Evolutionary conservation across 2,113 vertebrate genomes (phyloP).

Genomic region (Clarias macrocephalus): DNA sequence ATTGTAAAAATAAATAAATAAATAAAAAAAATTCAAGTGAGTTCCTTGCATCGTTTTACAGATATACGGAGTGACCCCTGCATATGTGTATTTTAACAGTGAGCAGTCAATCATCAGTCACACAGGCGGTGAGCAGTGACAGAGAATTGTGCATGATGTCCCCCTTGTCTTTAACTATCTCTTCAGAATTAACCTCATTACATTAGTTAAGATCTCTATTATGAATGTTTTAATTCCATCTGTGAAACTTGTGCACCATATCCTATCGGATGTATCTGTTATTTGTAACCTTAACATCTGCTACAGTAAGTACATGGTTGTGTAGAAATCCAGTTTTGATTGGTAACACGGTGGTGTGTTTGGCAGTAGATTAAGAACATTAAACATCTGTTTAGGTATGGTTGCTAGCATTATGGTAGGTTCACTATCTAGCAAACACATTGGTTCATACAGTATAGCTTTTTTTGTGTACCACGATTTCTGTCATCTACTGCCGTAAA

Average conservation of each 20-base stretch:
- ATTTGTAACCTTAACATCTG: background rate
- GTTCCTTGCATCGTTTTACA: background rate
- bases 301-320: background rate
- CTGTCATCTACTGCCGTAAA: background rate
- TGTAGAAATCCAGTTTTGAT: background rate
- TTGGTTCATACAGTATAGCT: background rate
- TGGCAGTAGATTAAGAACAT: background rate
- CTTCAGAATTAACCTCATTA: background rate
- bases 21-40: background rate
- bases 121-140: background rate
- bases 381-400: background rate
- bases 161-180: background rate
- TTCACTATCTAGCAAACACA: background rate
- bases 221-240: conserved; percentile 3
- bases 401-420: no score
- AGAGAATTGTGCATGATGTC: background rate
- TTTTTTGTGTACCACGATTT: background rate
- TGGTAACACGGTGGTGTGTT: background rate
- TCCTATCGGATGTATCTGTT: background rate
- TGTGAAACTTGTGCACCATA: background rate
- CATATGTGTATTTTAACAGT: background rate
- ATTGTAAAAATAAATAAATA: background rate
- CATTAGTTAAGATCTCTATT: background rate
- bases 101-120: background rate
- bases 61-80: background rate